Evolutionary conservation across 2,797 vertebrate genomes (phyloP), one percentile per base, ranked within the genome.

Genomic region (Molothrus ater): DNA sequence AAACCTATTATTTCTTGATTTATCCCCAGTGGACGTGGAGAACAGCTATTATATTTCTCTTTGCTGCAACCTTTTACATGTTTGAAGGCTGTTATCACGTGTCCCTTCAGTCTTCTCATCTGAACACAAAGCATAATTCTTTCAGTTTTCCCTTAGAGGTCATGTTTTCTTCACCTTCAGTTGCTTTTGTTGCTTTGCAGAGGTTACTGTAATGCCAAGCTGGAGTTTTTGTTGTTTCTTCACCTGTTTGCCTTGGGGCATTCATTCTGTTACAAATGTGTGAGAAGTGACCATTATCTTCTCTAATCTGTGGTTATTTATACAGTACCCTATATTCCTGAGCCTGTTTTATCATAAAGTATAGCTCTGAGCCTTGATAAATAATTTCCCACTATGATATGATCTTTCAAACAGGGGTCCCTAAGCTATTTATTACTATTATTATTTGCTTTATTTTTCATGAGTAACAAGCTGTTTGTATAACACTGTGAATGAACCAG

Each of bases 1-100:
- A 95, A 95, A 94, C 88, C 92, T 89, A 91, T 96, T 96, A 95
- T 93, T 95, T 92, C 95, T 95, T 89, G 88, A 50, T 90, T 92
- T 95, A 96, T 95, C 80, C 95, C 83, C 90, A 93, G 88, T 88
- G 88, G 94, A 95, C 42, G 17, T 16, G 38, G 64, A 90, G 83
- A 87, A 71, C 51, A 80, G 88, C 83, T 95, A 95, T 96, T 94
- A 92, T 50, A 85, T 86, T 95, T 95, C 93, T 92, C 80, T 96
- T 95, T 94, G 80, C 86, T 87, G 90, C 74, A 91, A 85, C 88
- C 90, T 94, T 89, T 95, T 92, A 91, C 94, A 76, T 94, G 87
- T 94, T 95, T 93, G 94, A 94, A 94, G 86, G 83, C 86, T 93
- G 74, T 88, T 96, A 85, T 73, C 95, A 90, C 3, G 8, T 93